A percentile compares a stretch with the other conserved stretches of the same genome.
phyloP scores from a whole-genome alignment of 2,797 vertebrate genomes.

The Bradypodion pumilum region DNA sequence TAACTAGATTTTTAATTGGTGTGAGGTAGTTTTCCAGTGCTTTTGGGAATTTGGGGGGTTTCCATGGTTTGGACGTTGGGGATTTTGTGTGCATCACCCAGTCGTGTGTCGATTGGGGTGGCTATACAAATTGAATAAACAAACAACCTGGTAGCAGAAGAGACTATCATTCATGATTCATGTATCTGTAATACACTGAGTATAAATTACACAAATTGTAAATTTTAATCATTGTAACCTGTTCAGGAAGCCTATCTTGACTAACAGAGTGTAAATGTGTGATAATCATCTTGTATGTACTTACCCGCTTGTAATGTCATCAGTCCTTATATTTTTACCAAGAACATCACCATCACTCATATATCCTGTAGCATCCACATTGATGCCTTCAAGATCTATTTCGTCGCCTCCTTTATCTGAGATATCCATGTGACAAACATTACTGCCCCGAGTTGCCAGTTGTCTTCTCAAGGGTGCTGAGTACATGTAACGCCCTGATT shows the following conservation, averaged over 20 bases:
- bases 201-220: no score
- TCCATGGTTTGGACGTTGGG: no score
- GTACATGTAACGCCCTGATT: constrained; percentile 86
- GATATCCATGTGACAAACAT: constrained; percentile 75
- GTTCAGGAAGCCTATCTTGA: not conserved
- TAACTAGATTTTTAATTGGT: no score
- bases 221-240: not conserved
- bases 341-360: constrained; percentile 97
- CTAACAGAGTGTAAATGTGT: not conserved
- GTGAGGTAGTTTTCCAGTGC: no score
- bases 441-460: constrained; percentile 79
- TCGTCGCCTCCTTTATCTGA: constrained; percentile 80
- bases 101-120: no score
- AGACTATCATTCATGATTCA: not conserved
- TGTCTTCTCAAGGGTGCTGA: constrained; percentile 86
- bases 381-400: constrained; percentile 82
- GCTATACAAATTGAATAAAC: no score
- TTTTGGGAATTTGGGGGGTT: no score
- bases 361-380: constrained; percentile 90
- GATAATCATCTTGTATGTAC: constrained; percentile 48
- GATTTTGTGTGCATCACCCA: no score
- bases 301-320: constrained; percentile 94
- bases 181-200: not conserved
- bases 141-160: not conserved
- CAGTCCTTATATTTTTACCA: constrained; percentile 88